phyloP scores from a whole-genome alignment of 30 jellyfish, hydroid and myxozoan species.

The Aurelia coerulea region DNA sequence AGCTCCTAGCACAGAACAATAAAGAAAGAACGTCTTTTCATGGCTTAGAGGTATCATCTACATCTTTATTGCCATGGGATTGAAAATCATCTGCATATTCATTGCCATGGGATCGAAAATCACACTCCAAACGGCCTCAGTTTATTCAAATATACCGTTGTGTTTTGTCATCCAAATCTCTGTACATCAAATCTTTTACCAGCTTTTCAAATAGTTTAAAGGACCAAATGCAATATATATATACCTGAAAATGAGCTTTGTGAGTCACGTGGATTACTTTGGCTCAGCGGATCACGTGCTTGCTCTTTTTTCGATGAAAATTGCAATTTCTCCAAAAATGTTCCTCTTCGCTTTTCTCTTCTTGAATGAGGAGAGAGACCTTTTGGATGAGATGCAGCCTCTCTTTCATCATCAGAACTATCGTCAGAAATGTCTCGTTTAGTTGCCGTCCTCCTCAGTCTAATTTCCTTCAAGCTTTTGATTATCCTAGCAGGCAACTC shows the following conservation, averaged over 20 bases:
- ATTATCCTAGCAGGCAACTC: slow-evolving; percentile 19
- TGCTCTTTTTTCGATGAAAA: background rate
- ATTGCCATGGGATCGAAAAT: too few relatives aligned
- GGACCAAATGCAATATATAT: background rate
- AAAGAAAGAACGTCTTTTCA: too few relatives aligned
- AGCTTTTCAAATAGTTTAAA: too few relatives aligned
- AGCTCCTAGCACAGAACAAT: too few relatives aligned
- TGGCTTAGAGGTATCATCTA: too few relatives aligned
- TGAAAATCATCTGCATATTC: too few relatives aligned
- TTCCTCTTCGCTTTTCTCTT: background rate
- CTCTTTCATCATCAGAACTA: slow-evolving; percentile 40
- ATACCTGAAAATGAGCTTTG: slow-evolving; percentile 45
- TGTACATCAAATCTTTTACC: too few relatives aligned
- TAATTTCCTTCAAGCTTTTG: slow-evolving; percentile 24
- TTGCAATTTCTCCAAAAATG: background rate
- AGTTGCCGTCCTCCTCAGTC: slow-evolving; percentile 7
- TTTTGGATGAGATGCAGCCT: background rate
- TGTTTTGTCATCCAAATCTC: too few relatives aligned
- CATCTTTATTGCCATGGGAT: too few relatives aligned
- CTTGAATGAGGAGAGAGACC: background rate
- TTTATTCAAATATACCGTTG: too few relatives aligned
- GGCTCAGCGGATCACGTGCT: background rate
- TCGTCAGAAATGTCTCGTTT: background rate
- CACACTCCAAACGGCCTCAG: too few relatives aligned
- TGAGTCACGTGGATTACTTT: background rate